Conservation (phyloP, 2,113 vertebrate species). For the Probosciger aterrimus region DNA sequence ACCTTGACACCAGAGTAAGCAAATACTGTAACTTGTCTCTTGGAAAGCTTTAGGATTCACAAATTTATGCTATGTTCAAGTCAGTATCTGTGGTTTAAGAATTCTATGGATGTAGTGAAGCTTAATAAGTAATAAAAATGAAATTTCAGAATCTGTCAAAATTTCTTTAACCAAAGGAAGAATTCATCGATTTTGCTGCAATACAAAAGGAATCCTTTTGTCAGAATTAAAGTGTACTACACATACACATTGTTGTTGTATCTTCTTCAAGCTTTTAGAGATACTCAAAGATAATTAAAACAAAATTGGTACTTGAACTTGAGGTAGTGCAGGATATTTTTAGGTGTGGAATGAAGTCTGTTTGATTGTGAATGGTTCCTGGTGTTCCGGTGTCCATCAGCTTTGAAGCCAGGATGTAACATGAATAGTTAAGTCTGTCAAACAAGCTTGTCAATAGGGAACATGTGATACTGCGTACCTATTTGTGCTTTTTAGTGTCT, state of each 20-base stretch:
- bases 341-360: not conserved
- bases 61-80: not conserved
- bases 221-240: not conserved
- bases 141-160: not conserved
- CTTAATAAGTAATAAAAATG: not conserved
- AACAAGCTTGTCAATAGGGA: not conserved
- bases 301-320: not conserved
- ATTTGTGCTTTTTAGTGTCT: not conserved
- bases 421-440: not conserved
- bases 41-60: not conserved
- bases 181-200: not conserved
- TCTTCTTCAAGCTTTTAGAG: not conserved
- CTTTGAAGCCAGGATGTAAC: not conserved
- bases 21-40: not conserved
- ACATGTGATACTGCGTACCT: not conserved
- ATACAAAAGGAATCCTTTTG: not conserved
- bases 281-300: not conserved
- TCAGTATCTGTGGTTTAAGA: not conserved
- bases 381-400: not conserved
- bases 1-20: fast-evolving
- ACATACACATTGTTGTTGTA: not conserved
- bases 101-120: not conserved
- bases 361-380: not conserved
- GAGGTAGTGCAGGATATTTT: not conserved
- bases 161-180: not conserved